Base-by-base conservation (phyloP, 53 echinoderm and acorn worm genomes). In the Stichopus horrens region DNA sequence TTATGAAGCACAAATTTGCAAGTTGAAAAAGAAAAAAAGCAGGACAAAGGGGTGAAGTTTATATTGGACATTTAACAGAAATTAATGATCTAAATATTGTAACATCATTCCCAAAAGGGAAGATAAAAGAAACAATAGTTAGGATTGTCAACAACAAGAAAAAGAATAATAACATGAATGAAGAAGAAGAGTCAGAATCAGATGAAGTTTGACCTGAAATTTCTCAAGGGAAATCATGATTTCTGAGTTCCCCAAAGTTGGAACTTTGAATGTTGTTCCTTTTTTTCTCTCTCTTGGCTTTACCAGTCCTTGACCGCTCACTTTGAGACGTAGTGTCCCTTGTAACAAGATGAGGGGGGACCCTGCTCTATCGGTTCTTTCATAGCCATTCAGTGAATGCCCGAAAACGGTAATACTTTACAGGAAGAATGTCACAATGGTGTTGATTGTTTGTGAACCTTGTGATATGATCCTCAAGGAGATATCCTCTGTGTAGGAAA, bases 151-250 rank as follows among this genome's bases (percentile, higher is more conserved):
- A 63, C 2, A 13, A 60, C 4, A 13, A 63, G 7, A 63, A 63
- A 63, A 16, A 13, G 7, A 20, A 18, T 6, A 71, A 71, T n/a
- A 71, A 71, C 71, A 18, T 71, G 37, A 37, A 7, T 71, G 71
- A 71, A 71, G 71, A 71, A 6, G 71, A 71, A 71, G 19, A 20
- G 16, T 18, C 18, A 71, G 71, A 71, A 71, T n/a, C 5, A 71
- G 71, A 71, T 71, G 18, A 71, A 71, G 18, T 20, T 18, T 71
- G 71, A 20, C n/a, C 16, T 20, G 18, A 71, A 71, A 71, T 71
- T 71, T 71, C 71, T 20, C 71, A 20, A 71, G 71, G 71, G 71
- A 71, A 71, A 71, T 71, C 71, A 71, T 18, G 71, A 6, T 71
- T 13, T 7, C n/a, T n/a, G 19, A 71, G 18, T 13, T 71, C 18